A percentile compares a stretch with the other conserved stretches of the same genome.
Conservation (phyloP, 2,113 vertebrate species). For the Rhea pennata region DNA sequence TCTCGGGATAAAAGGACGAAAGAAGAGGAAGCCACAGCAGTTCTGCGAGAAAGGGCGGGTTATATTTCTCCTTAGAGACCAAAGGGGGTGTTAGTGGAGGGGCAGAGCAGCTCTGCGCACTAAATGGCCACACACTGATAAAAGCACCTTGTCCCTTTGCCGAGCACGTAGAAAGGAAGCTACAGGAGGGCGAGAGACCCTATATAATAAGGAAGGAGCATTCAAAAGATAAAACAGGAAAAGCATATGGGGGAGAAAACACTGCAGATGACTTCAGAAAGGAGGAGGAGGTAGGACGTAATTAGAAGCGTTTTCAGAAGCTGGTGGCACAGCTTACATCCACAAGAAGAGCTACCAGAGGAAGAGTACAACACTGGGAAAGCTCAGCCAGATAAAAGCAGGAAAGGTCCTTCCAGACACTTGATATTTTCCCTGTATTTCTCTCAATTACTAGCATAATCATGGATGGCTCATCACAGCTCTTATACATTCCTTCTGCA, state of each 20-base stretch:
- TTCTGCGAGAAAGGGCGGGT: background rate
- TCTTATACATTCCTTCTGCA: background rate
- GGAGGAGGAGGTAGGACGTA: background rate
- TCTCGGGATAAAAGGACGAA: background rate
- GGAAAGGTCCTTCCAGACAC: background rate
- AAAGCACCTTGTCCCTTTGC: background rate
- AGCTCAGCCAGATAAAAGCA: background rate
- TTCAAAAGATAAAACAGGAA: background rate
- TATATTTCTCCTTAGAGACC: background rate
- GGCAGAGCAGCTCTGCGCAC: background rate
- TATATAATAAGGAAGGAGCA: background rate
- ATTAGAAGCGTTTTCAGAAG: background rate
- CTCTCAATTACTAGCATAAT: background rate
- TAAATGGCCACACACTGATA: rapidly evolving
- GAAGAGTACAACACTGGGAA: background rate
- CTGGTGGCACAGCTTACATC: background rate
- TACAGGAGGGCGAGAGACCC: background rate
- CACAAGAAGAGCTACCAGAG: background rate
- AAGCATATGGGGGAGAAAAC: background rate
- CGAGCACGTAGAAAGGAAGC: background rate
- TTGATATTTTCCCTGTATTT: background rate
- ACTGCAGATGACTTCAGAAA: background rate
- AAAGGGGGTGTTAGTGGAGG: background rate
- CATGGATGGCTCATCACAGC: background rate
- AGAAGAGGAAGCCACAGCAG: background rate